Percentiles rank a stretch among this genome's conserved stretches.
phyloP scores from a whole-genome alignment of 1,140 invertebrate genomes.

The Zaprionus ghesquierei region DNA sequence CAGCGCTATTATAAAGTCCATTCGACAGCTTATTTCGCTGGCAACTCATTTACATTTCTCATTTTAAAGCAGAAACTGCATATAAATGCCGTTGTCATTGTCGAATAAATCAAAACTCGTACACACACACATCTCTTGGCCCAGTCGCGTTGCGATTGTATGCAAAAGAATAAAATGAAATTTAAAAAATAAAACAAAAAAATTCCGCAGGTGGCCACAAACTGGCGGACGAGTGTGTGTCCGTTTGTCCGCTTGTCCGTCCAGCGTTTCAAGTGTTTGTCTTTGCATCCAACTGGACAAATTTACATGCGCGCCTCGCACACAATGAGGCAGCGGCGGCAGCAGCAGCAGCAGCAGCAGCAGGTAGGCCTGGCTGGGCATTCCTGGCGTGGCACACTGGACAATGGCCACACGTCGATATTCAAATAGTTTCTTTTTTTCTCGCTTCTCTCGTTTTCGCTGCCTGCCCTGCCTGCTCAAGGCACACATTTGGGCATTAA shows the following conservation, averaged over 20 bases:
- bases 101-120: conserved; percentile 67
- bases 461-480: conserved; percentile 20
- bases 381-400: conserved; percentile 37
- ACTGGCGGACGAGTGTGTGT: conserved; percentile 12
- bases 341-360: conserved; percentile 23
- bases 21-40: conserved; percentile 24
- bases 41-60: conserved; percentile 2
- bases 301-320: conserved; percentile 69
- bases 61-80: conserved; percentile 33
- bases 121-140: conserved; percentile 34
- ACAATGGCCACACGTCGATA: conserved; percentile 65
- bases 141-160: conserved; percentile 60
- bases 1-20: conserved; percentile 3
- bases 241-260: conserved; percentile 34
- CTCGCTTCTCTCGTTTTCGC: conserved; percentile 1
- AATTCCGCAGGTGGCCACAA: conserved; percentile 67
- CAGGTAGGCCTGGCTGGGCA: conserved; percentile 28
- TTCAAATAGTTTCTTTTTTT: conserved; percentile 57
- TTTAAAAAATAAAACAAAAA: conserved; percentile 32
- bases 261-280: conserved; percentile 66
- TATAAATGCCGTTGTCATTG: conserved; percentile 50
- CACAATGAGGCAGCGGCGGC: conserved; percentile 53
- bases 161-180: conserved; percentile 49
- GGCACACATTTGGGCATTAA: conserved; percentile 29
- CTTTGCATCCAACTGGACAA: conserved; percentile 70